Evolutionary conservation across 2,888 invertebrate genomes (phyloP), one percentile per base, ranked within the genome.

Genomic region (Meghimatium bilineatum): DNA sequence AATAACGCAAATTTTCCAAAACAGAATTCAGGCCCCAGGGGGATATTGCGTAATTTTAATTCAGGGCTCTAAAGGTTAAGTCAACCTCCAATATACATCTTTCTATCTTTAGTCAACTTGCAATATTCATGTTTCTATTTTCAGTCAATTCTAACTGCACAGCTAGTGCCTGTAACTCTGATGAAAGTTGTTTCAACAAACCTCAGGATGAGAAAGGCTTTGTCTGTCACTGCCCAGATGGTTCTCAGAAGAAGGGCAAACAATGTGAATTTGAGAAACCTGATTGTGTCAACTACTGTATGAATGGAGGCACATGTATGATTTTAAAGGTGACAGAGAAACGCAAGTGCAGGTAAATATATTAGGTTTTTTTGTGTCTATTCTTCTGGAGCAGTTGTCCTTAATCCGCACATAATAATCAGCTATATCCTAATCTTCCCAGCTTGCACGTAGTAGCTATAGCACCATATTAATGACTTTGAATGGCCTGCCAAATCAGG

Each of bases 281-380:
- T 32, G 88, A 87, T 79, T 87, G 85, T 8, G 63, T 82, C 0
- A 80, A 84, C 38, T 89, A 89, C 78, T 94, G 94, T 84, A 86
- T 90, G 44, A 92, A 96, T 93, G 94, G 95, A 80, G 96, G 96
- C 85, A 94, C 93, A 17, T 96, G 96, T 91, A 93, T 94, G 88
- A 90, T 95, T 75, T 52, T 60, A 17, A 93, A 94, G 5, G 93
- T 94, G 71, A 93, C 94, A 88, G 88, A 80, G 17, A 83, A 85
- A 38, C 77, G 49, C 20, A 87, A 88, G 49, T 88, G 88, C 85
- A 84, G 82, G 88, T 88, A 74, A 77, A n/a, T n/a, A n/a, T n/a
- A n/a, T n/a, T n/a, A n/a, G n/a, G n/a, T n/a, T n/a, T n/a, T n/a
- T n/a, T n/a, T n/a, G n/a, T n/a, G n/a, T n/a, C n/a, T n/a, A n/a